Conservation (phyloP, 2,113 vertebrate species). For the Rhombomys opimus region DNA sequence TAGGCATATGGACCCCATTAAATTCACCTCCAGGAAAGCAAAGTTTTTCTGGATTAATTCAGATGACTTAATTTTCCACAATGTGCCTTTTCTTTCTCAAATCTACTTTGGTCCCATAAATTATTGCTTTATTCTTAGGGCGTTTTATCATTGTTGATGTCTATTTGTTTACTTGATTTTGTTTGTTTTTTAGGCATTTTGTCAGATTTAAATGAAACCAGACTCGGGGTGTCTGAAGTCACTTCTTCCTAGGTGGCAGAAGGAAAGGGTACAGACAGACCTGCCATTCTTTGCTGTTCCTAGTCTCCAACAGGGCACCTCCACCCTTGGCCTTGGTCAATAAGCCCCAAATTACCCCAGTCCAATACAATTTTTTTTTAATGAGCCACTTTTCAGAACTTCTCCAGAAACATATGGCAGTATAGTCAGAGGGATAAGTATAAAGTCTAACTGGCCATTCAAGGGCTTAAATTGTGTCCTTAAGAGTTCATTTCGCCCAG, state of each 20-base stretch:
- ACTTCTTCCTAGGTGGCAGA: background rate
- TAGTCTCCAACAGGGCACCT: background rate
- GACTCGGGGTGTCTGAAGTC: conserved; percentile 37
- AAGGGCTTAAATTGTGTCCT: conserved; percentile 76
- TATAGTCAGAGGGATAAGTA: conserved; percentile 70
- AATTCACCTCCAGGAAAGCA: background rate
- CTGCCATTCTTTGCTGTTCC: background rate
- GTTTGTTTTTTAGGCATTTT: background rate
- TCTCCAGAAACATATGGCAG: conserved; percentile 72
- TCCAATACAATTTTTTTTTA: conserved; percentile 61
- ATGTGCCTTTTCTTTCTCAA: background rate
- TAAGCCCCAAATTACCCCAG: conserved; percentile 72
- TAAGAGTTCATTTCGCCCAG: conserved; percentile 84
- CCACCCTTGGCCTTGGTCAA: conserved; percentile 58
- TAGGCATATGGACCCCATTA: background rate
- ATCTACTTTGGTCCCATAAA: background rate
- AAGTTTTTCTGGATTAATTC: background rate
- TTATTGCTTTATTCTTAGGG: background rate
- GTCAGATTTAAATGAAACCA: conserved; percentile 35
- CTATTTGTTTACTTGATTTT: background rate
- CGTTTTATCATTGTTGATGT: background rate
- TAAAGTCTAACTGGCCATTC: conserved; percentile 76
- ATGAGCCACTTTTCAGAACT: conserved; percentile 69
- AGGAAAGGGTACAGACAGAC: background rate
- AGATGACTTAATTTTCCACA: conserved; percentile 11